Evolutionary conservation across 2,888 invertebrate genomes (phyloP).

Genomic region (Sisyra nigra): DNA sequence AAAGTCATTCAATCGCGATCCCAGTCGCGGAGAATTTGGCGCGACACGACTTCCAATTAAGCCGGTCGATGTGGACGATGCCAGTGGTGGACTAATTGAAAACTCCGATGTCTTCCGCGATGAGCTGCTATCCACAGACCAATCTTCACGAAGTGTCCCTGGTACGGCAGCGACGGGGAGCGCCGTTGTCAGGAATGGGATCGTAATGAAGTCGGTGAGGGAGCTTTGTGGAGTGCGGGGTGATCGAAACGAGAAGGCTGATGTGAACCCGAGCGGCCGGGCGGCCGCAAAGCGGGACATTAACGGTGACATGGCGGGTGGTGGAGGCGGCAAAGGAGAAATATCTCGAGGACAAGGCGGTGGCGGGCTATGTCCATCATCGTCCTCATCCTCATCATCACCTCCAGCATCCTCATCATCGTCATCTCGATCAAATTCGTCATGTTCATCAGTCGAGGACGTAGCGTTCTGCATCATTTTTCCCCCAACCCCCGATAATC

Average conservation of each 20-base stretch:
- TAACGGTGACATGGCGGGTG: slow-evolving; percentile 2
- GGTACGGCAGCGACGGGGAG: background rate
- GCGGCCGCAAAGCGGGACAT: background rate
- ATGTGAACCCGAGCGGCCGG: background rate
- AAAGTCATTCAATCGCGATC: slow-evolving; percentile 1
- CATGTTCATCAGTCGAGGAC: background rate
- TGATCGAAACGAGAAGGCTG: background rate
- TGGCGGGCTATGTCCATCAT: slow-evolving; percentile 2
- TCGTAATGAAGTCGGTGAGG: background rate
- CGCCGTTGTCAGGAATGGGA: background rate
- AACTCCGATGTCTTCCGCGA: slow-evolving; percentile 3
- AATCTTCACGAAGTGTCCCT: slow-evolving; percentile 2
- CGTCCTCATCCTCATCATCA: background rate
- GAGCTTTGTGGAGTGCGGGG: background rate
- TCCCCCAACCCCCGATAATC: background rate
- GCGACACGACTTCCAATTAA: background rate
- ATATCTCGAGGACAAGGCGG: slow-evolving; percentile 1
- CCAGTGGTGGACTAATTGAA: slow-evolving; percentile 2
- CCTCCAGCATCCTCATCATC: background rate
- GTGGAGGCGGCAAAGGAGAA: background rate
- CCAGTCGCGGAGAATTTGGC: background rate
- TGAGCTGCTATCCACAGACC: slow-evolving; percentile 1
- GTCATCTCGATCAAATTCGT: background rate
- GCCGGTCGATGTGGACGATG: background rate
- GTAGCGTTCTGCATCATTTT: background rate